A percentile compares a stretch with the other conserved stretches of the same genome.
Evolutionary conservation across 2,113 vertebrate genomes (phyloP).

Genomic region (Thamnophis sirtalis): DNA sequence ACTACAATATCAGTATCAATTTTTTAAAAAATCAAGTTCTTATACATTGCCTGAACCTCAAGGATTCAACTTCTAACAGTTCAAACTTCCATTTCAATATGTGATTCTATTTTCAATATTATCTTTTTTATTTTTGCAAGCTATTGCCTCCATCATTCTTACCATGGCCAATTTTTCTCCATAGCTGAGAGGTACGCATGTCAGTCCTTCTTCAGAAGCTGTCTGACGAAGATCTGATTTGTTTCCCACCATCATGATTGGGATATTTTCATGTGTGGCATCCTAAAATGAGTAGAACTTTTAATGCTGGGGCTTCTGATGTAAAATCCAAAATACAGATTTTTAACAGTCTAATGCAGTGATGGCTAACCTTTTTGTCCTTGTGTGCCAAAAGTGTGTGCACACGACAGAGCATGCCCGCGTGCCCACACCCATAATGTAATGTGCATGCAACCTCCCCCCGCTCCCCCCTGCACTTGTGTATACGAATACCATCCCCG

Average conservation of each 20-base stretch:
- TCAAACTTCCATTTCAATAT: neutral
- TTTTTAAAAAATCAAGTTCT: neutral
- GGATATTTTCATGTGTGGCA: slow-evolving; percentile 79
- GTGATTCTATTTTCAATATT: neutral
- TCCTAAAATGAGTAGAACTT: slow-evolving; percentile 69
- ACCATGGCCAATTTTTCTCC: slow-evolving; percentile 97
- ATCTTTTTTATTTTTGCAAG: neutral
- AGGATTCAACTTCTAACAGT: neutral
- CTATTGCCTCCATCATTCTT: slow-evolving; percentile 30
- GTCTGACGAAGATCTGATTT: slow-evolving; percentile 85
- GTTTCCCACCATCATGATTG: slow-evolving; percentile 96
- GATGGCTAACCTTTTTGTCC: no score
- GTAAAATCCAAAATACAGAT: neutral
- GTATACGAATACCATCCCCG: no score
- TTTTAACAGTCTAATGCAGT: neutral
- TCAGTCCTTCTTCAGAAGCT: slow-evolving; percentile 66
- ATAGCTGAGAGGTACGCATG: slow-evolving; percentile 77
- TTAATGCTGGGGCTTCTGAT: neutral
- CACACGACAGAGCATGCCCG: no score
- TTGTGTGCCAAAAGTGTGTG: no score
- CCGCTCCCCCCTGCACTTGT: no score
- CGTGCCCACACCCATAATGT: no score
- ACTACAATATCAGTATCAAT: neutral
- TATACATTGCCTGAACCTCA: neutral
- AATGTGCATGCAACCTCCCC: no score